These are phyloP conservation scores for Todiramphus saurophagus DNA, from an alignment of 2,113 vertebrate genomes.

Conservation along the genomic window DNA sequence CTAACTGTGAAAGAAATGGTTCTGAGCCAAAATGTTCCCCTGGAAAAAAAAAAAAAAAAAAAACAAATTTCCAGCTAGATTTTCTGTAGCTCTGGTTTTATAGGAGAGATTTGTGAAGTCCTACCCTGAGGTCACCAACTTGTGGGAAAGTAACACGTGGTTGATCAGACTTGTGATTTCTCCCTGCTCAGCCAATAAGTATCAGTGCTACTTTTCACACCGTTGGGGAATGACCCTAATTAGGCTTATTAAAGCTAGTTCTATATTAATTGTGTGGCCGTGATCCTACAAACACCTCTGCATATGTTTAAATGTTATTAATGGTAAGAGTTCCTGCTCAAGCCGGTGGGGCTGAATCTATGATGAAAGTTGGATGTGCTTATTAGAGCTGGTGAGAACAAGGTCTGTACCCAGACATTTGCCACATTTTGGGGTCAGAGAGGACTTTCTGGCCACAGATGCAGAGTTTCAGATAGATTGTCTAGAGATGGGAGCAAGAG, in stretches of 20 bases:
- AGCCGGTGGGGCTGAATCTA: background rate
- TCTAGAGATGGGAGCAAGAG: background rate
- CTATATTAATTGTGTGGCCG: background rate
- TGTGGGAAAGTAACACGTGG: background rate
- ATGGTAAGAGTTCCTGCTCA: background rate
- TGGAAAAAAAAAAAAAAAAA: background rate
- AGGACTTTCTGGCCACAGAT: background rate
- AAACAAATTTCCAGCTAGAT: background rate
- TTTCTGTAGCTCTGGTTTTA: conserved; percentile 34
- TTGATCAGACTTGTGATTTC: background rate
- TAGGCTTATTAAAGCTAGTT: conserved; percentile 36
- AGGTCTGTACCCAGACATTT: background rate
- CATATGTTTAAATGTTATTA: background rate
- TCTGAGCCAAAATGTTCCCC: background rate
- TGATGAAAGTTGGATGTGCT: background rate
- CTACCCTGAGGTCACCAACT: conserved; percentile 24
- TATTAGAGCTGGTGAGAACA: background rate
- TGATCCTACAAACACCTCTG: background rate
- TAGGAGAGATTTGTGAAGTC: conserved; percentile 13
- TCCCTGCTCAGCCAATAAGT: background rate
- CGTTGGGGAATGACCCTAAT: background rate
- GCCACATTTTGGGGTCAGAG: background rate
- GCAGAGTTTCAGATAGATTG: background rate
- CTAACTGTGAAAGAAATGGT: conserved; percentile 11
- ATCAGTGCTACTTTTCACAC: conserved; percentile 47